Percentiles rank a stretch among this genome's conserved stretches.
These are phyloP conservation scores for Sebastes trivittatus DNA, from an alignment of 2,797 vertebrate genomes.

Conservation along the genomic window DNA sequence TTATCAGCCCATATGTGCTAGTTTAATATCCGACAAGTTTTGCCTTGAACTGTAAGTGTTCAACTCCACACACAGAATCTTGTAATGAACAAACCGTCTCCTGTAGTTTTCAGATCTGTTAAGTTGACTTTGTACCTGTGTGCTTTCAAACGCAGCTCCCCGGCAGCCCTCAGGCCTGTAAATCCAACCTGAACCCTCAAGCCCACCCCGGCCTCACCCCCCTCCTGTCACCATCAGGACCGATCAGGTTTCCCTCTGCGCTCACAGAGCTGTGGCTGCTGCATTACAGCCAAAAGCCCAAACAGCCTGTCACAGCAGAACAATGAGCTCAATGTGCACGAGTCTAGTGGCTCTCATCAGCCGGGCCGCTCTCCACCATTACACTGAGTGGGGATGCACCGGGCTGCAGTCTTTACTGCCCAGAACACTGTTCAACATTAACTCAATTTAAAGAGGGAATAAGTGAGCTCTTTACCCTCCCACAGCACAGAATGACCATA, in stretches of 20 bases:
- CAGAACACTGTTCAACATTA: conserved; percentile 20
- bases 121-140: neutral
- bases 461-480: neutral
- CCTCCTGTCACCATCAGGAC: neutral
- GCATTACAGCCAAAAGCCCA: conserved; percentile 9
- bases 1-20: too few species aligned
- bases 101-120: neutral
- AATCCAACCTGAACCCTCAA: neutral
- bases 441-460: conserved; percentile 19
- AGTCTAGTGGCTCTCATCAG: conserved; percentile 6
- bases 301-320: conserved; percentile 18
- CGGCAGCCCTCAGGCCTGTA: neutral
- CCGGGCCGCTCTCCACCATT: neutral
- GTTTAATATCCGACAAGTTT: neutral
- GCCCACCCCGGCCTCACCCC: neutral
- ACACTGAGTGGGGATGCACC: neutral
- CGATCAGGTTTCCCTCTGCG: conserved; percentile 14
- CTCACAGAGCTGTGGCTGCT: neutral
- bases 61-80: neutral
- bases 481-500: conserved; percentile 12
- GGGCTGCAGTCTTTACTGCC: neutral
- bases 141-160: neutral
- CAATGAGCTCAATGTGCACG: conserved; percentile 15
- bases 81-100: neutral
- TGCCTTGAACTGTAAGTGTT: neutral